Evolutionary conservation across 2,797 vertebrate genomes (phyloP).

Genomic region (Hippopotamyrus pictus): DNA sequence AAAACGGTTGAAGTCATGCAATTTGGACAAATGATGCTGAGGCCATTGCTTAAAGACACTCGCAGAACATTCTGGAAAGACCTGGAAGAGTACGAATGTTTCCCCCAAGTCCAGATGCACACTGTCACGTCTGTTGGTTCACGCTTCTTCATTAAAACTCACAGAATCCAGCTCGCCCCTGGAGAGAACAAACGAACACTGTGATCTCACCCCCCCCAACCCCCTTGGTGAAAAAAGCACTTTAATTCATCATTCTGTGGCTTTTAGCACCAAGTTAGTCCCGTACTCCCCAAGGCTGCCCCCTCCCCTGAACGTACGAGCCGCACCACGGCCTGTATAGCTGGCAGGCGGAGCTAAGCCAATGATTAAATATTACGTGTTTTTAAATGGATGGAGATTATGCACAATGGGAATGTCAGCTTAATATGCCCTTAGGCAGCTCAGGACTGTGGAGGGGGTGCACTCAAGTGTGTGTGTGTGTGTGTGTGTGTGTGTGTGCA

Average conservation of each 20-base stretch:
- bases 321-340: conserved; percentile 45
- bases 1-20: not conserved
- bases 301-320: conserved; percentile 55
- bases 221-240: conserved; percentile 17
- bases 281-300: conserved; percentile 33
- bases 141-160: not conserved
- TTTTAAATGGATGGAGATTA: conserved; percentile 71
- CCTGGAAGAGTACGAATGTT: not conserved
- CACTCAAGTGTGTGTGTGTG: not conserved
- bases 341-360: conserved; percentile 47
- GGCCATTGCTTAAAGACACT: not conserved
- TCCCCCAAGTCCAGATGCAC: not conserved
- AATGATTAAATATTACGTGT: conserved; percentile 70
- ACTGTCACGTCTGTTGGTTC: not conserved
- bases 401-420: conserved; percentile 67
- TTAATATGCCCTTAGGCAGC: conserved; percentile 63
- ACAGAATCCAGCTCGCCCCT: not conserved
- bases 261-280: conserved; percentile 54
- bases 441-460: conserved; percentile 20
- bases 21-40: not conserved
- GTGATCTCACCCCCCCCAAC: not conserved
- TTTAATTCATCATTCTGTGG: conserved; percentile 48
- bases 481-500: conserved; percentile 12
- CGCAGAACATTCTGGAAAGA: not conserved
- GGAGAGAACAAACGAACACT: not conserved